A percentile compares a stretch with the other conserved stretches of the same genome.
phyloP scores from a whole-genome alignment of 2,888 invertebrate genomes.

The Apodemia zela region DNA sequence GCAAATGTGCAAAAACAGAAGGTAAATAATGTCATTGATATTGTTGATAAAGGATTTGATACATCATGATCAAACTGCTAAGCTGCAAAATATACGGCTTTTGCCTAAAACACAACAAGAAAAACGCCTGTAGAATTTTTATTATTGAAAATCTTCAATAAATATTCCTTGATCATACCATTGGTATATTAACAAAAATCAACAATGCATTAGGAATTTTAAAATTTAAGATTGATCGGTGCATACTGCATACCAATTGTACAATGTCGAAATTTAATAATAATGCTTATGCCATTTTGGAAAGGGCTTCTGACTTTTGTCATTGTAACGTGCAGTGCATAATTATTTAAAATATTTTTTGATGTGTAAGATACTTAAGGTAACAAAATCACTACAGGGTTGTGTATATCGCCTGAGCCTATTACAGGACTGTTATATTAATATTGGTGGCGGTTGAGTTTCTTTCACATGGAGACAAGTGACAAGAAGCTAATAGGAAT shows the following conservation, averaged over 20 bases:
- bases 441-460: no score
- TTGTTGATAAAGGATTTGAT: constrained; percentile 25
- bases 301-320: constrained; percentile 38
- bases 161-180: constrained; percentile 53
- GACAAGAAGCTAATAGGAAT: no score
- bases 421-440: no score
- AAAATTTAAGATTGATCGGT: constrained; percentile 36
- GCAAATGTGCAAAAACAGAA: constrained; percentile 2
- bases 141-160: constrained; percentile 41
- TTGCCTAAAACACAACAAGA: constrained; percentile 34
- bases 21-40: constrained; percentile 11
- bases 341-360: neutral
- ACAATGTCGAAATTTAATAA: constrained; percentile 34
- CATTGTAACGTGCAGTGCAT: constrained; percentile 4
- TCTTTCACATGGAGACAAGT: no score
- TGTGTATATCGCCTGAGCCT: no score
- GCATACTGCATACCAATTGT: constrained; percentile 51
- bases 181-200: constrained; percentile 62
- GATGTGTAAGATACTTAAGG: no score
- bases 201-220: constrained; percentile 48
- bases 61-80: constrained; percentile 25
- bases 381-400: no score
- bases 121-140: constrained; percentile 38
- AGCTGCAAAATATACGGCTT: constrained; percentile 23
- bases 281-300: constrained; percentile 44